Evolutionary conservation across 2,888 invertebrate species (phyloP), one percentile per base, ranked within the genome.

Genomic region (Ectemnius lituratus): DNA sequence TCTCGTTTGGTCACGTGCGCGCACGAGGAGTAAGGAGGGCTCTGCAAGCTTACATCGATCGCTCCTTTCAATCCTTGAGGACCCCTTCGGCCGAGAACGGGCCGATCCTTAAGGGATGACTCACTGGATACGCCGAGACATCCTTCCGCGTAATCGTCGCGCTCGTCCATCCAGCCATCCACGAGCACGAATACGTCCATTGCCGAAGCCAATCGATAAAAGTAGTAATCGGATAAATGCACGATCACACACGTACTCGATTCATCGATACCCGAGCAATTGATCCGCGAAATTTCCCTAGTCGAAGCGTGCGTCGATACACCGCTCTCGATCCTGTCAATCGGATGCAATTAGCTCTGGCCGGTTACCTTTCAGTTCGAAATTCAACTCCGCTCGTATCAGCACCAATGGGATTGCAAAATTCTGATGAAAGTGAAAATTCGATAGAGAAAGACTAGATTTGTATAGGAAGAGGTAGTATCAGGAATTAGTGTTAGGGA

Each of bases 101-200:
- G 20, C 66, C 57, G 70, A 27, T 27, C 70, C 61, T 67, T 67
- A 16, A 37, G 63, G 62, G 76, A 78, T 73, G 76, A 78, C 66
- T 78, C 78, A 76, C 62, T 45, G 5, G 16, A 52, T 16, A 70
- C 66, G 58, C 75, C 62, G 66, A 67, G 78, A 70, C 72, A 67
- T 62, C 71, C 37, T 23, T 47, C n/a, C n/a, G 46, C 13, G 23
- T 68, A 67, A 59, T 67, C 49, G 57, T 64, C 67, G 65, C 67
- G 67, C 68, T 62, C 46, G 68, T 59, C 63, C 57, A 70, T 58
- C 65, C 60, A 47, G n/a, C 62, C 67, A 57, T 8, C 37, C 37
- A 37, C 5, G 8, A 37, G 8, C 8, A 16, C 16, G 52, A 1
- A 1, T 4, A 14, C 16, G 0, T 14, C n/a, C 52, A 11, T 11